Conservation (phyloP, 1,140 invertebrate species). For the Neodiprion lecontei region DNA sequence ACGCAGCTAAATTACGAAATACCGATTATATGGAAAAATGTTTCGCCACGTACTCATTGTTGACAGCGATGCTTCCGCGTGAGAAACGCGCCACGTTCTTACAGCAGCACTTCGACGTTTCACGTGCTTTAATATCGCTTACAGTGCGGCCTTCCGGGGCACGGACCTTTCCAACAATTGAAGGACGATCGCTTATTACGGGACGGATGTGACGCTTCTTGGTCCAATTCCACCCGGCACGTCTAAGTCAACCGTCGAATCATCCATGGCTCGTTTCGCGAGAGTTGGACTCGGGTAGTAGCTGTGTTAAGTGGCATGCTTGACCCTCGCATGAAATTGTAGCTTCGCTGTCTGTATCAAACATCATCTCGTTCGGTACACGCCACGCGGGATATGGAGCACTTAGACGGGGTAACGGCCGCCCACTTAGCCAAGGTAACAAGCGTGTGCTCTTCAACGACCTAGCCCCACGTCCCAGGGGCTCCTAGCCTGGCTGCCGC, state of each 20-base stretch:
- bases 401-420: slow-evolving; percentile 44
- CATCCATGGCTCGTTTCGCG: background rate
- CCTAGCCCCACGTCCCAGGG: slow-evolving; percentile 25
- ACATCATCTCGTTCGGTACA: slow-evolving; percentile 23
- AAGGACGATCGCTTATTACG: background rate
- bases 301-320: slow-evolving; percentile 16
- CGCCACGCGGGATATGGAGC: slow-evolving; percentile 43
- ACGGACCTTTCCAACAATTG: background rate
- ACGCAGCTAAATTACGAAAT: background rate
- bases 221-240: background rate
- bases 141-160: too few relatives aligned
- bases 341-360: slow-evolving; percentile 5
- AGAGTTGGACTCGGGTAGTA: slow-evolving; percentile 4
- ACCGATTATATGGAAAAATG: too few relatives aligned
- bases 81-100: background rate
- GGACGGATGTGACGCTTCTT: background rate
- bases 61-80: background rate
- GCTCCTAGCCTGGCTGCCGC: slow-evolving; percentile 16
- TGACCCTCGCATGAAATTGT: slow-evolving; percentile 11
- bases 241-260: background rate
- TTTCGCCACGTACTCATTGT: too few relatives aligned
- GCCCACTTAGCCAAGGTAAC: slow-evolving; percentile 48
- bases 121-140: too few relatives aligned
- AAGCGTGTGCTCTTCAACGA: slow-evolving; percentile 35
- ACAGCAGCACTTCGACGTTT: too few relatives aligned